A percentile compares a stretch with the other conserved stretches of the same genome.
These are phyloP conservation scores for Gnathonemus echidnorhynchus DNA, from an alignment of 2,113 vertebrate genomes.

Conservation along the genomic window DNA sequence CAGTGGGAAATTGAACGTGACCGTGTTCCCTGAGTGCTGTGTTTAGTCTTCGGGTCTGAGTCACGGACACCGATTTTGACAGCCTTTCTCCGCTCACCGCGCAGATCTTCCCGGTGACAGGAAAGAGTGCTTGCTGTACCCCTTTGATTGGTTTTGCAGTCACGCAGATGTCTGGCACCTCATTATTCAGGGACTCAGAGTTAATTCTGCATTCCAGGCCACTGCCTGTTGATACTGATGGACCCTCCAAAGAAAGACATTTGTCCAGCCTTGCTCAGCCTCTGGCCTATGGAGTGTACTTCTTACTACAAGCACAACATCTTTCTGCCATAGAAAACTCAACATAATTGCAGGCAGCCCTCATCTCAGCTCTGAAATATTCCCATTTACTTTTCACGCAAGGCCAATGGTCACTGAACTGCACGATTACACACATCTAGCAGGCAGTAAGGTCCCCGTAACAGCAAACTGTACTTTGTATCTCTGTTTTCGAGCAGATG, in stretches of 20 bases:
- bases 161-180: background rate
- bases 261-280: background rate
- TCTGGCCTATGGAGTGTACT: background rate
- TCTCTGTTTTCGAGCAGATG: background rate
- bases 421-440: background rate
- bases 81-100: background rate
- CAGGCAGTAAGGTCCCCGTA: background rate
- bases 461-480: background rate
- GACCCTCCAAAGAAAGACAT: background rate
- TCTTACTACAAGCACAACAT: background rate
- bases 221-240: background rate
- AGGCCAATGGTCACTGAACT: background rate
- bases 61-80: background rate
- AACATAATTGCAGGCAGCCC: background rate
- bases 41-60: background rate
- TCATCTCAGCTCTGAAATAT: background rate
- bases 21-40: background rate
- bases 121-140: background rate
- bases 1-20: background rate
- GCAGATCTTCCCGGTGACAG: background rate
- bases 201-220: background rate
- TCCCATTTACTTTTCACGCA: background rate
- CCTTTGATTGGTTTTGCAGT: background rate
- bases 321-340: background rate
- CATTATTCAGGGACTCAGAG: background rate